A percentile compares a stretch with the other conserved stretches of the same genome.
Evolutionary conservation across 2,797 vertebrate species (phyloP).

Genomic region (Caiman crocodilus): DNA sequence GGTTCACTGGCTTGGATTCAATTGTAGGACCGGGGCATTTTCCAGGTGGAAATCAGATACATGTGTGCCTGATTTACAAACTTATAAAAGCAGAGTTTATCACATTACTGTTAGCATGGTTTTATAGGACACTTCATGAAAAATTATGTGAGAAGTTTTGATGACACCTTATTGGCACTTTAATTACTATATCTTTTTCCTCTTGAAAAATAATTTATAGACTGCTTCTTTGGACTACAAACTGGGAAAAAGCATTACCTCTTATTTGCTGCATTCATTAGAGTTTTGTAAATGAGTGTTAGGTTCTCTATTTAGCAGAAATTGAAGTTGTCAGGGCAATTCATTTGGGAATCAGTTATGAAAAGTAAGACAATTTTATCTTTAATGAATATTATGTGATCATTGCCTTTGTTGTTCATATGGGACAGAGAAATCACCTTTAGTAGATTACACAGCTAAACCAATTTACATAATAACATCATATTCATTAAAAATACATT

Average conservation of each 20-base stretch:
- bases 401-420: constrained; percentile 72
- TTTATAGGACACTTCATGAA: background rate
- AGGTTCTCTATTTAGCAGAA: constrained; percentile 61
- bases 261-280: constrained; percentile 43
- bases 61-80: background rate
- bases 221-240: constrained; percentile 13
- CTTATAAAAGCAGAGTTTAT: background rate
- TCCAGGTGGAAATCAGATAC: background rate
- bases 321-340: constrained; percentile 67
- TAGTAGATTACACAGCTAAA: constrained; percentile 73
- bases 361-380: constrained; percentile 73
- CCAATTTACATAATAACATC: constrained; percentile 77
- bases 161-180: constrained; percentile 28
- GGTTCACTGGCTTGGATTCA: background rate
- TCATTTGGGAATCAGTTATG: constrained; percentile 60
- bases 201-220: constrained; percentile 58
- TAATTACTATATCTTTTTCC: constrained; percentile 45
- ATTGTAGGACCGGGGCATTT: background rate
- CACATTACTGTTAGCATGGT: background rate
- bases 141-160: background rate
- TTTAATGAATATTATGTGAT: constrained; percentile 72
- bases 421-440: constrained; percentile 71
- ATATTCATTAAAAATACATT: constrained; percentile 74
- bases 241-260: constrained; percentile 23
- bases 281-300: constrained; percentile 59